Conservation (phyloP, 2,797 vertebrate species). For the Gymnodraco acuticeps region DNA sequence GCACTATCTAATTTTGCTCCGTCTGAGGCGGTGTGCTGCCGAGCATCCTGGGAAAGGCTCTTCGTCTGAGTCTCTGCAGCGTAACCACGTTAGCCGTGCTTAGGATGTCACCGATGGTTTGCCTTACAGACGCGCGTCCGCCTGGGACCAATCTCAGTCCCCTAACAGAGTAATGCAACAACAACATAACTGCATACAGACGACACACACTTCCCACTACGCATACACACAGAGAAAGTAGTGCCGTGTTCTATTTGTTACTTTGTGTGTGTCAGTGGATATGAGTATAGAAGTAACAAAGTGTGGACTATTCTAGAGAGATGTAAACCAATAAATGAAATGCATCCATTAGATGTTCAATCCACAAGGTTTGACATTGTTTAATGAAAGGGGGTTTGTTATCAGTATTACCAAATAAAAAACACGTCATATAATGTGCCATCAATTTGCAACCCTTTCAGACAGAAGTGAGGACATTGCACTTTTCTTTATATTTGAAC, state of each 20-base stretch:
- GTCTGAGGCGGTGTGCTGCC: constrained; percentile 50
- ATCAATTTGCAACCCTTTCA: not conserved
- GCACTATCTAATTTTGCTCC: constrained; percentile 77
- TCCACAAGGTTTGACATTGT: not conserved
- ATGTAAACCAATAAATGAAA: not conserved
- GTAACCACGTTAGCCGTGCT: constrained; percentile 77
- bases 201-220: constrained; percentile 13
- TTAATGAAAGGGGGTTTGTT: too few species aligned
- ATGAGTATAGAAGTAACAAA: not conserved
- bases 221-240: not conserved
- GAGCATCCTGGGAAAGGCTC: constrained; percentile 69
- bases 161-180: constrained; percentile 62
- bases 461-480: not conserved
- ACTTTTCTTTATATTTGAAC: not conserved
- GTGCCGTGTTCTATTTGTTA: not conserved
- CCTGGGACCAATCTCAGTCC: constrained; percentile 54
- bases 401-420: too few species aligned
- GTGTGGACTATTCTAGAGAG: not conserved
- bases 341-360: not conserved
- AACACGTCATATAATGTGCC: not conserved
- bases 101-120: constrained; percentile 75
- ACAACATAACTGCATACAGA: constrained; percentile 38
- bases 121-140: constrained; percentile 59
- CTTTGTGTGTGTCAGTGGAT: not conserved
- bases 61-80: constrained; percentile 55